phyloP scores from a whole-genome alignment of 1,140 invertebrate species.

The Magallana gigas region DNA sequence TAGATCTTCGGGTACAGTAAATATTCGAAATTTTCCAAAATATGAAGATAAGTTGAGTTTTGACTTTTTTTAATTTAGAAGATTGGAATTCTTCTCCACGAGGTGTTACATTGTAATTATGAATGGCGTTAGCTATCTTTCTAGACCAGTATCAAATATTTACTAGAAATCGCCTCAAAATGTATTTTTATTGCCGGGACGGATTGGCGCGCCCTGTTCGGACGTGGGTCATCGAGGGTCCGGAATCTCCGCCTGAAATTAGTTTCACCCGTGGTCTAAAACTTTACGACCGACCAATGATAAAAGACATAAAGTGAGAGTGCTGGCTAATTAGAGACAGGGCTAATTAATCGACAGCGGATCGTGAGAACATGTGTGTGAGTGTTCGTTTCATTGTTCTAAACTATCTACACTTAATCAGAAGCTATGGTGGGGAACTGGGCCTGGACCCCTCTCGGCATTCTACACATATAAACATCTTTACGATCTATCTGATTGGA shows the following conservation, averaged over 20 bases:
- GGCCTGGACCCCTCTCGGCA: slow-evolving; percentile 24
- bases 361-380: slow-evolving; percentile 38
- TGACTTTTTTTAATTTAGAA: too few species aligned
- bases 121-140: background rate
- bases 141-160: slow-evolving; percentile 22
- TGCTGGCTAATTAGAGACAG: background rate
- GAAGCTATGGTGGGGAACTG: background rate
- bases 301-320: slow-evolving; percentile 36
- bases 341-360: slow-evolving; percentile 15
- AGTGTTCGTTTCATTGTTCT: slow-evolving; percentile 40
- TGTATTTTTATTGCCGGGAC: background rate
- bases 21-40: too few species aligned
- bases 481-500: slow-evolving; percentile 23
- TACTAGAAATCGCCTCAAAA: slow-evolving; percentile 1
- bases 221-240: background rate
- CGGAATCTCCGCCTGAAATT: background rate
- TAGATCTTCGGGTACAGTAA: too few species aligned
- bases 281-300: slow-evolving; percentile 38
- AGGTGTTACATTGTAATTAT: background rate
- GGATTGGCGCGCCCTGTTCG: background rate
- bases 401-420: slow-evolving; percentile 31
- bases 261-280: slow-evolving; percentile 29
- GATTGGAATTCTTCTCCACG: too few species aligned
- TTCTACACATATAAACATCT: slow-evolving; percentile 15
- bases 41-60: too few species aligned